Percentiles rank a stretch among this genome's conserved stretches.
Evolutionary conservation across 2,113 vertebrate genomes (phyloP).

Genomic region (Ascaphus truei): DNA sequence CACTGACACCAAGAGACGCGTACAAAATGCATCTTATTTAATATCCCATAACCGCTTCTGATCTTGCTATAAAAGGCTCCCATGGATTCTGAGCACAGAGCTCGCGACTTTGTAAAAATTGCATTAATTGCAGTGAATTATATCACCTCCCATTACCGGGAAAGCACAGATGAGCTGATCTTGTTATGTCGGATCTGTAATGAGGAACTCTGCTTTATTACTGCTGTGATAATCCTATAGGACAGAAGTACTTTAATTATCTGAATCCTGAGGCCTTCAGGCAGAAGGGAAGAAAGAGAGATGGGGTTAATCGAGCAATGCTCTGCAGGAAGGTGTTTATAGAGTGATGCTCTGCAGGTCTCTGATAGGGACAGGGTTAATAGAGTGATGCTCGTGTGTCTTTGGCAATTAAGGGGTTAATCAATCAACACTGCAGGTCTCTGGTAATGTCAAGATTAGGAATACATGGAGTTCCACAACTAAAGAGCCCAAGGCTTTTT

Average conservation of each 20-base stretch:
- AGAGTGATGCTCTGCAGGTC: too few species aligned
- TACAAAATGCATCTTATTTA: not conserved
- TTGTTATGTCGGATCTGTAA: not conserved
- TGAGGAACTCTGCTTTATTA: not conserved
- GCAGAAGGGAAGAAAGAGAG: too few species aligned
- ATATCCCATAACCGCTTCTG: not conserved
- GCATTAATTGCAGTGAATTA: not conserved
- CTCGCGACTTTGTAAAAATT: not conserved
- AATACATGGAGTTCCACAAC: not conserved
- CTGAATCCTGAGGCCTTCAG: too few species aligned
- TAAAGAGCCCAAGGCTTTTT: too few species aligned
- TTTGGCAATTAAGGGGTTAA: not conserved
- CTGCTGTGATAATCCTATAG: not conserved
- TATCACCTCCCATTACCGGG: not conserved
- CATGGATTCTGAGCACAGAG: not conserved
- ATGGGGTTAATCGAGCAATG: too few species aligned
- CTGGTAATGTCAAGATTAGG: not conserved
- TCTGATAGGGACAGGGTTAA: too few species aligned
- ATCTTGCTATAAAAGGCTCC: not conserved
- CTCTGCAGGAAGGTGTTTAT: too few species aligned
- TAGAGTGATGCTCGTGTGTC: too few species aligned
- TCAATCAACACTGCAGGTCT: not conserved
- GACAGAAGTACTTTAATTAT: not conserved
- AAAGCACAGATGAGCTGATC: not conserved
- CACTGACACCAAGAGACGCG: too few species aligned